Evolutionary conservation across 2,797 vertebrate genomes (phyloP).

Genomic region (Rhadinocentrus ornatus): DNA sequence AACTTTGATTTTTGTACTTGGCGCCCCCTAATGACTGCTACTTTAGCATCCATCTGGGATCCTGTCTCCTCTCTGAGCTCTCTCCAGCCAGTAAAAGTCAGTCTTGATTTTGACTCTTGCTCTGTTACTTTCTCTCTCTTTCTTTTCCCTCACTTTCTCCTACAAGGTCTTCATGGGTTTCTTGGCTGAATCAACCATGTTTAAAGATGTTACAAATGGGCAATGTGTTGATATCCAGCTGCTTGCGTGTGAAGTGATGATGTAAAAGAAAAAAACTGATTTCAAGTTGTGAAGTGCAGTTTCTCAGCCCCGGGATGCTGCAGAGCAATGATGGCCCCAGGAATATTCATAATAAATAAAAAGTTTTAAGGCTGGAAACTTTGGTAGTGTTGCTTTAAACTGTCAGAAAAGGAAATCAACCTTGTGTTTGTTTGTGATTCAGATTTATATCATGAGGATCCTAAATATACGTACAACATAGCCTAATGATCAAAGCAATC

Average conservation of each 20-base stretch:
- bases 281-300: too few species aligned
- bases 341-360: too few species aligned
- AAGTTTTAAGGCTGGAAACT: too few species aligned
- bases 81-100: neutral
- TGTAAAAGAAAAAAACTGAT: too few species aligned
- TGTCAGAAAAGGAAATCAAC: neutral
- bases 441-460: neutral
- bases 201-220: too few species aligned
- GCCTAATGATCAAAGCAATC: neutral
- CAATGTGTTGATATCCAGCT: neutral
- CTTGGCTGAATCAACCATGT: neutral
- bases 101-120: neutral
- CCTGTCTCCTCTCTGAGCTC: too few species aligned
- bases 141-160: neutral
- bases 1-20: too few species aligned
- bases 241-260: neutral
- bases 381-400: too few species aligned
- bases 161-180: neutral
- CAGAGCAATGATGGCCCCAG: too few species aligned
- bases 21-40: too few species aligned
- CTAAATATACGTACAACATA: neutral
- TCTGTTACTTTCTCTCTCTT: neutral
- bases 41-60: too few species aligned
- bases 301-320: too few species aligned
- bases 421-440: neutral